phyloP scores from a whole-genome alignment of 1,140 invertebrate genomes.

The Hylaeus volcanicus region DNA sequence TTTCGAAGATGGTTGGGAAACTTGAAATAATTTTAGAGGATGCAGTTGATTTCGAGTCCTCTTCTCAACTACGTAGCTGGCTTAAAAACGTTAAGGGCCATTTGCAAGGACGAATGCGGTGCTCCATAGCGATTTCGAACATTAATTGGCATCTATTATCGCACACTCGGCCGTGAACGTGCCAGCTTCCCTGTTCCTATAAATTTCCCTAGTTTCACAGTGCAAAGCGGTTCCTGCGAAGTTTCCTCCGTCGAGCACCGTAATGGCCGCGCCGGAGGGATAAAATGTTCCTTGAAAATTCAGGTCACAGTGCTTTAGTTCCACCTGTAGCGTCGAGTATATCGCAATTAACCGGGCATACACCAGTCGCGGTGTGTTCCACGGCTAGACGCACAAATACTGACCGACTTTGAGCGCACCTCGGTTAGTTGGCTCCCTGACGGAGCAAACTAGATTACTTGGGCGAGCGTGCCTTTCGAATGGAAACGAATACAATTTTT shows the following conservation, averaged over 20 bases:
- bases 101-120: not conserved
- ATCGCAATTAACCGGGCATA: slow-evolving; percentile 30
- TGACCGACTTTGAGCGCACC: not conserved
- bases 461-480: not conserved
- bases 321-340: slow-evolving; percentile 16
- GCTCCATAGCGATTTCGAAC: not conserved
- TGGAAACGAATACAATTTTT: not conserved
- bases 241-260: slow-evolving; percentile 7
- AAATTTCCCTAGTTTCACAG: slow-evolving; percentile 15
- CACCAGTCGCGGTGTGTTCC: not conserved
- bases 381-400: not conserved
- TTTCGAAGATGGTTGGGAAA: too few relatives aligned
- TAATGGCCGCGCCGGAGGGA: not conserved
- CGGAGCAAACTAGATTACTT: not conserved
- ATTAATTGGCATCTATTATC: slow-evolving; percentile 7
- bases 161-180: not conserved
- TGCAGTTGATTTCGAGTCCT: too few relatives aligned
- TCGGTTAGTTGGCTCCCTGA: not conserved
- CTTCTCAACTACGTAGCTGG: too few relatives aligned
- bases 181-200: not conserved
- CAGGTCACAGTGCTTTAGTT: slow-evolving; percentile 10
- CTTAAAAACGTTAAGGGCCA: too few relatives aligned
- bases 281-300: slow-evolving; percentile 28
- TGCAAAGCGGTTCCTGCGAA: slow-evolving; percentile 1
- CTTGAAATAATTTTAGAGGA: too few relatives aligned